phyloP scores from a whole-genome alignment of 2,113 vertebrate genomes.

The Centropus unirufus region DNA sequence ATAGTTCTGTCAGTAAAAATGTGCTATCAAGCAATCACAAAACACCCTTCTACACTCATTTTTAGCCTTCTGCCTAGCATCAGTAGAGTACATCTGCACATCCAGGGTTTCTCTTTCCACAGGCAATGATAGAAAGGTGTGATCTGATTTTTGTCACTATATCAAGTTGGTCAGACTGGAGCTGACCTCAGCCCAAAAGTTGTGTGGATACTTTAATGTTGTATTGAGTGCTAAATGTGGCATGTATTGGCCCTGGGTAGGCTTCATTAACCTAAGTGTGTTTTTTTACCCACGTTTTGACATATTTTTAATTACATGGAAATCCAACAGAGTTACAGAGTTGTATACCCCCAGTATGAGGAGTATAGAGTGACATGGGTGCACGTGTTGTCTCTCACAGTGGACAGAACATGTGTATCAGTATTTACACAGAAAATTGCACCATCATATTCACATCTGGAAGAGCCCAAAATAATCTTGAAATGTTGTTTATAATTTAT shows the following conservation, averaged over 20 bases:
- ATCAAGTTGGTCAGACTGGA: neutral
- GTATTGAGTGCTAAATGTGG: neutral
- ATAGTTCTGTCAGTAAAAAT: neutral
- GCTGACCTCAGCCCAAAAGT: neutral
- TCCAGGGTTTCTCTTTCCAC: neutral
- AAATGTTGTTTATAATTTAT: neutral
- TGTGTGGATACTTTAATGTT: neutral
- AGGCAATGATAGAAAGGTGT: accelerated
- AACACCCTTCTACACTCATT: neutral
- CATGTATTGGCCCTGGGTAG: neutral
- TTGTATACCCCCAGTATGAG: neutral
- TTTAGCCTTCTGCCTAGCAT: neutral
- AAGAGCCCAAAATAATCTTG: neutral
- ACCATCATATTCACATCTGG: neutral
- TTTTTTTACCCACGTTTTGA: neutral
- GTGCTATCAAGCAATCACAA: neutral
- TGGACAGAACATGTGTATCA: neutral
- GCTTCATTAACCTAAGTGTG: neutral
- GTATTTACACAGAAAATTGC: neutral
- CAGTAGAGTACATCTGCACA: neutral
- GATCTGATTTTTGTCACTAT: neutral
- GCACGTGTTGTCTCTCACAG: neutral
- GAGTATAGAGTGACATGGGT: neutral
- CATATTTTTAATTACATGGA: neutral
- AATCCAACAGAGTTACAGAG: neutral